These are phyloP conservation scores for Malurus elegans DNA, from an alignment of 2,113 vertebrate species.

Conservation along the genomic window DNA sequence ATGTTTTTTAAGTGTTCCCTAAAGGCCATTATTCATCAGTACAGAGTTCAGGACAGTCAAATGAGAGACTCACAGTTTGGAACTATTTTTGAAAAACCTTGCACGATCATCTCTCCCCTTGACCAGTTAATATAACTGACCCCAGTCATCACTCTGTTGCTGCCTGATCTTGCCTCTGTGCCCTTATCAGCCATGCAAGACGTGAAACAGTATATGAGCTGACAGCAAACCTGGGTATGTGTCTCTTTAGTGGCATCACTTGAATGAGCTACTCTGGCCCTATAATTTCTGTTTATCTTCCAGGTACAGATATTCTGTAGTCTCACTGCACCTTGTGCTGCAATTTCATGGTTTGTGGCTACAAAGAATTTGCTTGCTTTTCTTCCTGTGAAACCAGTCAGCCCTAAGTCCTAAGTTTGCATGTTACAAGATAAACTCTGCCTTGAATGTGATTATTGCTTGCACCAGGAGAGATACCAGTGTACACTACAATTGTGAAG, in stretches of 20 bases:
- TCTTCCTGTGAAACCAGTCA: background rate
- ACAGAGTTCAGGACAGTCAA: background rate
- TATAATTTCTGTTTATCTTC: background rate
- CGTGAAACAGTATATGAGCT: rapidly evolving
- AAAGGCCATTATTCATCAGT: background rate
- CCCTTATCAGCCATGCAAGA: background rate
- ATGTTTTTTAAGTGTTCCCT: background rate
- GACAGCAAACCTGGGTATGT: background rate
- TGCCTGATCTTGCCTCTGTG: background rate
- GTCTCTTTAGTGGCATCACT: background rate
- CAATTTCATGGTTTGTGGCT: background rate
- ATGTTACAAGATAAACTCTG: background rate
- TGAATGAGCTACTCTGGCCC: background rate
- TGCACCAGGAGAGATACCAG: background rate
- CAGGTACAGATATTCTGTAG: background rate
- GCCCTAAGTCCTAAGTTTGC: background rate
- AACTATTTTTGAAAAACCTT: background rate
- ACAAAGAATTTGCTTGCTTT: background rate
- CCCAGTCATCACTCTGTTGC: background rate
- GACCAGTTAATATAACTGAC: background rate
- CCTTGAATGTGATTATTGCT: background rate
- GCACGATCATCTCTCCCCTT: background rate
- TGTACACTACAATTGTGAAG: background rate
- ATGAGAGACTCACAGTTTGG: background rate
- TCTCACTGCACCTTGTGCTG: background rate